These are phyloP conservation scores for Tribolium freemani DNA, from an alignment of 2,888 invertebrate species.

Conservation along the genomic window DNA sequence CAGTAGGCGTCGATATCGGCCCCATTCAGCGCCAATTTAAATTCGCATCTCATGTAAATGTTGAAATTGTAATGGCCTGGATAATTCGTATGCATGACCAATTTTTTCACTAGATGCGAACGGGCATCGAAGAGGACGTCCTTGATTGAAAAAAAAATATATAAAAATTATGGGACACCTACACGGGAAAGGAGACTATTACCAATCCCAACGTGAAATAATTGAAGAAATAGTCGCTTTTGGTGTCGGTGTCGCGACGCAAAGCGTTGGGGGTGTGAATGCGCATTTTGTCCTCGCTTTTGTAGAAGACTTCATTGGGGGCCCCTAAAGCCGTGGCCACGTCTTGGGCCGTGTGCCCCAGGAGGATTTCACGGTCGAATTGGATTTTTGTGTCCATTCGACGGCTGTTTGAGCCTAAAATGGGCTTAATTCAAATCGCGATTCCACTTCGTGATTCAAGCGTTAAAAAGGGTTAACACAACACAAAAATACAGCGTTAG, in stretches of 20 bases:
- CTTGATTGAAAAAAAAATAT: slow-evolving; percentile 70
- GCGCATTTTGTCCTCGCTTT: slow-evolving; percentile 99
- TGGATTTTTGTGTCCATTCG: slow-evolving; percentile 74
- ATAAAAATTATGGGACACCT: neutral
- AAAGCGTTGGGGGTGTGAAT: slow-evolving; percentile 93
- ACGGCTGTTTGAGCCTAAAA: slow-evolving; percentile 72
- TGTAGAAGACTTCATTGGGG: slow-evolving; percentile 94
- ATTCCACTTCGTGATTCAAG: too few species aligned
- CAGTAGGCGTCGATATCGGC: slow-evolving; percentile 84
- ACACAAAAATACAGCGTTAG: too few species aligned
- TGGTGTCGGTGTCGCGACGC: slow-evolving; percentile 81
- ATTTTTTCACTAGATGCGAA: slow-evolving; percentile 94
- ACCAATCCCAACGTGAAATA: slow-evolving; percentile 97
- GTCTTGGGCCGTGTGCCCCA: slow-evolving; percentile 91
- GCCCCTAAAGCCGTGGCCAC: slow-evolving; percentile 92
- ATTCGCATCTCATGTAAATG: slow-evolving; percentile 97
- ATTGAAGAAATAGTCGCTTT: slow-evolving; percentile 98
- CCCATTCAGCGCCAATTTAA: slow-evolving; percentile 78
- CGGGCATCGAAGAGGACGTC: slow-evolving; percentile 97
- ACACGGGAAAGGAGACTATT: slow-evolving; percentile 50
- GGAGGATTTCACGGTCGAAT: slow-evolving; percentile 79
- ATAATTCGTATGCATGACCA: slow-evolving; percentile 97
- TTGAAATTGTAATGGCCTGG: slow-evolving; percentile 99
- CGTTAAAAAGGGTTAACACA: too few species aligned
- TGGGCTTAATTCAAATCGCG: neutral